Evolutionary conservation across 2,113 vertebrate species (phyloP).

Genomic region (Sprattus sprattus): DNA sequence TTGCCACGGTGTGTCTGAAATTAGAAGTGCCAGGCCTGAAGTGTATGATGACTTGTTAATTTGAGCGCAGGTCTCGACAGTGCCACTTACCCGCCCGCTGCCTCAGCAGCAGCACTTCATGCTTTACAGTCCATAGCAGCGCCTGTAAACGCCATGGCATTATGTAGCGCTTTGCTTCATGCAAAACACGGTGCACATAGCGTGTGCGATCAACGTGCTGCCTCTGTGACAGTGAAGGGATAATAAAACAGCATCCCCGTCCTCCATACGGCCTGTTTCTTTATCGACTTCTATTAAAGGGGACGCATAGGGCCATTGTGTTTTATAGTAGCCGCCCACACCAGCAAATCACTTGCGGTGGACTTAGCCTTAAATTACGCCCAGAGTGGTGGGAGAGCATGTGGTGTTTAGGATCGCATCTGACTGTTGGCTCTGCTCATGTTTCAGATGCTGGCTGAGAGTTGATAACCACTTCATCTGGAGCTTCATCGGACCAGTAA

Average conservation of each 20-base stretch:
- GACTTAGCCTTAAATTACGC: not conserved
- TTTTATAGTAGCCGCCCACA: not conserved
- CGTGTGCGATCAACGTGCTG: not conserved
- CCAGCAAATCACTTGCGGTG: not conserved
- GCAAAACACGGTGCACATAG: not conserved
- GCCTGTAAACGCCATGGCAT: not conserved
- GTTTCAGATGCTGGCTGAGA: conserved; percentile 90
- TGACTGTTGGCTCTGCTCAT: conserved; percentile 44
- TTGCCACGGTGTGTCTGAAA: not conserved
- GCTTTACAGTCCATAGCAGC: not conserved
- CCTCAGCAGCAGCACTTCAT: not conserved
- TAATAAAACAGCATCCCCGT: not conserved
- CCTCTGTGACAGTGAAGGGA: not conserved
- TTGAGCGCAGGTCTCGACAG: not conserved
- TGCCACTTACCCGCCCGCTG: not conserved
- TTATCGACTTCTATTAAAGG: not conserved
- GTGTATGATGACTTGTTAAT: conserved; percentile 4
- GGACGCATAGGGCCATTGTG: not conserved
- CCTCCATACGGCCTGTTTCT: not conserved
- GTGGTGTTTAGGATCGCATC: not conserved
- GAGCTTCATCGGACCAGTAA: conserved; percentile 97
- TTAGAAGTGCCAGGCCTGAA: not conserved
- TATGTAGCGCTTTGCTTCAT: not conserved
- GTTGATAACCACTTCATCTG: conserved; percentile 99
- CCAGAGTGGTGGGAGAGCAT: not conserved